A percentile compares a stretch with the other conserved stretches of the same genome.
Conservation (phyloP, 2,888 invertebrate genomes). For the Apodemia mormo region DNA sequence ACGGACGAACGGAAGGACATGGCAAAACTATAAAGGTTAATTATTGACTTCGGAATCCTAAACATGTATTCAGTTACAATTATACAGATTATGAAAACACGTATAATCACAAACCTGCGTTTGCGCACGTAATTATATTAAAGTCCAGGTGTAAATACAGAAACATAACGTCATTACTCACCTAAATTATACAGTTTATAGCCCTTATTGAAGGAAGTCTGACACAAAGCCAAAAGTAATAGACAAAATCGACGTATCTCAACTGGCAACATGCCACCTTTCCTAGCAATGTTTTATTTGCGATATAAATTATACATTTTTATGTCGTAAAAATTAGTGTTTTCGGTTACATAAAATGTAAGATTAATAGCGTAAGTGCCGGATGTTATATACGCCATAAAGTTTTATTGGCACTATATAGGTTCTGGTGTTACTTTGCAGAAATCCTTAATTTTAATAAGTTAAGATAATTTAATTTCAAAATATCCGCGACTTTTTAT, state of each 20-base stretch:
- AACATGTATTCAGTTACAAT: not conserved
- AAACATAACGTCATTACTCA: slow-evolving; percentile 28
- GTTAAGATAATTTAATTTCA: not conserved
- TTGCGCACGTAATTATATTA: slow-evolving; percentile 7
- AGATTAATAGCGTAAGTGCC: slow-evolving; percentile 18
- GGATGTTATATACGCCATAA: slow-evolving; percentile 19
- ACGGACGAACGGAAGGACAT: too few relatives aligned
- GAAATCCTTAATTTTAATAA: not conserved
- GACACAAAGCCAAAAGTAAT: slow-evolving; percentile 58
- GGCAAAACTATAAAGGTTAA: too few relatives aligned
- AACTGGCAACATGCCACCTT: slow-evolving; percentile 43
- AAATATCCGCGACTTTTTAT: too few relatives aligned
- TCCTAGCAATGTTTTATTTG: slow-evolving; percentile 19
- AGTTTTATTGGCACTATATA: not conserved
- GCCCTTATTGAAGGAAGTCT: slow-evolving; percentile 49
- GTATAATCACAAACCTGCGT: not conserved
- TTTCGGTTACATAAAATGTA: slow-evolving; percentile 24
- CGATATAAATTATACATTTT: slow-evolving; percentile 28
- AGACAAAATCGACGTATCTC: slow-evolving; percentile 47
- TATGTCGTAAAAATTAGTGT: slow-evolving; percentile 9
- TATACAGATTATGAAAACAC: not conserved
- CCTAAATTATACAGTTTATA: slow-evolving; percentile 42
- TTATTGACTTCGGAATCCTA: too few relatives aligned
- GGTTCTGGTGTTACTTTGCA: not conserved
- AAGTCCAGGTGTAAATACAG: slow-evolving; percentile 23